Evolutionary conservation across 1,140 invertebrate species (phyloP).

Genomic region (Psix sp.): DNA sequence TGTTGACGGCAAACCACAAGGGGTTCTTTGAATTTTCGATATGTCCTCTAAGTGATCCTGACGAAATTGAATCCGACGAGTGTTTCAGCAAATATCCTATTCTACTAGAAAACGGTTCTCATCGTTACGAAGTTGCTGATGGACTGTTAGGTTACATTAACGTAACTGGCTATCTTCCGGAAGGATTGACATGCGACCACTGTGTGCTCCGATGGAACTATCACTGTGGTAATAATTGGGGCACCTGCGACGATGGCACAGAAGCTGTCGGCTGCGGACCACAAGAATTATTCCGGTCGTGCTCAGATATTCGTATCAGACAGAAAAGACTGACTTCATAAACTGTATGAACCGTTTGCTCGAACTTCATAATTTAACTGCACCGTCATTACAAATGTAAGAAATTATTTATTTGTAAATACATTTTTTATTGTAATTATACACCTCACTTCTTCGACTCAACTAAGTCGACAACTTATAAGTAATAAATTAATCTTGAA

Average conservation of each 20-base stretch:
- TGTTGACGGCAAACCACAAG: slow-evolving; percentile 85
- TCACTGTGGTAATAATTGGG: slow-evolving; percentile 78
- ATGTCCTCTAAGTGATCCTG: slow-evolving; percentile 75
- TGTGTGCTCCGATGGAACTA: slow-evolving; percentile 84
- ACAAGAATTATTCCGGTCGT: slow-evolving; percentile 82
- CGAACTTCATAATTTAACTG: slow-evolving; percentile 2
- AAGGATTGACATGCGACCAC: slow-evolving; percentile 78
- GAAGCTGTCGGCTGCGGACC: slow-evolving; percentile 79
- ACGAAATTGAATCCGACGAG: slow-evolving; percentile 78
- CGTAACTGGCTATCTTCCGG: slow-evolving; percentile 43
- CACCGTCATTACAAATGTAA: not conserved
- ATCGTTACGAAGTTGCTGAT: slow-evolving; percentile 60
- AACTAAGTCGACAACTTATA: too few relatives aligned
- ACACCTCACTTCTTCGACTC: too few relatives aligned
- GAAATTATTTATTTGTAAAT: too few relatives aligned
- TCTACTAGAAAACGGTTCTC: slow-evolving; percentile 75
- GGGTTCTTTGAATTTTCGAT: slow-evolving; percentile 81
- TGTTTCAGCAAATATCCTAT: slow-evolving; percentile 82
- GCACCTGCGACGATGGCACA: slow-evolving; percentile 75
- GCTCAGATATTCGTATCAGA: slow-evolving; percentile 81
- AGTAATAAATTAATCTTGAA: too few relatives aligned
- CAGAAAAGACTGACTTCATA: slow-evolving; percentile 6
- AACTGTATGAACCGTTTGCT: not conserved
- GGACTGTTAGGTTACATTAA: slow-evolving; percentile 69
- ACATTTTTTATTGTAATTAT: too few relatives aligned